A percentile compares a stretch with the other conserved stretches of the same genome.
Conservation (phyloP, 1,140 invertebrate genomes). For the Drosophila saltans region DNA sequence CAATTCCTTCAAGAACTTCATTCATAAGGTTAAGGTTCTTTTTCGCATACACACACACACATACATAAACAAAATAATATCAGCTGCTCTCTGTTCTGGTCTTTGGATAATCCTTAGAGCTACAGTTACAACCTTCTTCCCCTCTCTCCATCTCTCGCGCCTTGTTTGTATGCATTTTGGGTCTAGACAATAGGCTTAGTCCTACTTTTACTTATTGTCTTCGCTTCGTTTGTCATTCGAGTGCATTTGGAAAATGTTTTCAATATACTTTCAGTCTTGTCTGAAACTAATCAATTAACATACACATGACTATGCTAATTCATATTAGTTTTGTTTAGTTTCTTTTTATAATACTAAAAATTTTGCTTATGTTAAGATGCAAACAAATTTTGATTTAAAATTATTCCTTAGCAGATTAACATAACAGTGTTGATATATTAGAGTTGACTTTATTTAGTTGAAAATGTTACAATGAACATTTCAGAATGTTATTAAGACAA, state of each 20-base stretch:
- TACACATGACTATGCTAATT: slow-evolving; percentile 9
- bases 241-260: slow-evolving; percentile 46
- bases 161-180: slow-evolving; percentile 76
- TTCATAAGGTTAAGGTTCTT: slow-evolving; percentile 47
- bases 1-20: slow-evolving; percentile 55
- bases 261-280: background rate
- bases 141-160: slow-evolving; percentile 30
- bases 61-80: slow-evolving; percentile 16
- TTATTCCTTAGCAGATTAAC: background rate
- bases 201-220: slow-evolving; percentile 76
- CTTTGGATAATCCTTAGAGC: slow-evolving; percentile 50
- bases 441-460: too few species aligned
- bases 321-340: background rate
- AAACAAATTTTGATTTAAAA: slow-evolving; percentile 1
- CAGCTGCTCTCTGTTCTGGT: slow-evolving; percentile 47
- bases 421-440: too few species aligned
- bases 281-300: slow-evolving; percentile 54
- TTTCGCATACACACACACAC: too few species aligned
- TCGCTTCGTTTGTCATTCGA: slow-evolving; percentile 73
- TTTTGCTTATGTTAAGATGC: background rate
- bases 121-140: slow-evolving; percentile 39
- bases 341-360: background rate
- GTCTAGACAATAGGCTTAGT: slow-evolving; percentile 74
- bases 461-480: too few species aligned
- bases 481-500: too few species aligned